Percentiles rank a stretch among this genome's conserved stretches.
phyloP scores from a whole-genome alignment of 2,797 vertebrate genomes.

The Sebastes umbrosus region DNA sequence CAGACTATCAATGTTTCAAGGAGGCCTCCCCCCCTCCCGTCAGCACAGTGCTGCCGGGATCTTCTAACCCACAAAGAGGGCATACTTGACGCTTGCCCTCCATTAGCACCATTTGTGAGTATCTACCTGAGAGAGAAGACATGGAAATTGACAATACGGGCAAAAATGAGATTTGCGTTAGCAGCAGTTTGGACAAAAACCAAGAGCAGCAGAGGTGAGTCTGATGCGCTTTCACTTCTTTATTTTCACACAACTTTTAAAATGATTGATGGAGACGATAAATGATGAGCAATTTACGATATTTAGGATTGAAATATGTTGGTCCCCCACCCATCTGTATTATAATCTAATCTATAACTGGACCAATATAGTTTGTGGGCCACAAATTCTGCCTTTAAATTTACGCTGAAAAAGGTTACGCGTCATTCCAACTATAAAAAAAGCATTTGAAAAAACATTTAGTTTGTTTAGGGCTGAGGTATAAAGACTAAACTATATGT shows the following conservation, averaged over 20 bases:
- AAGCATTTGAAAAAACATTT: not conserved
- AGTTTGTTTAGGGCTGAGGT: not conserved
- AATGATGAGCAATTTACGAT: not conserved
- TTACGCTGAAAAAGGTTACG: not conserved
- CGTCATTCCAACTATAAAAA: too few relatives aligned
- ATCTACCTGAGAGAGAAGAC: slow-evolving; percentile 56
- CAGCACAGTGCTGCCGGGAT: slow-evolving; percentile 26
- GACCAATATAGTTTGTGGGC: not conserved
- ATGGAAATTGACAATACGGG: slow-evolving; percentile 71
- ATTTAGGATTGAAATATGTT: not conserved
- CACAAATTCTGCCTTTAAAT: not conserved
- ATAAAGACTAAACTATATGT: not conserved
- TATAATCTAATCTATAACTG: not conserved
- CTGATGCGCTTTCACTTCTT: slow-evolving; percentile 1
- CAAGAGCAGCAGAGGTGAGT: slow-evolving; percentile 69
- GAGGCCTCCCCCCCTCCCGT: slow-evolving; percentile 39
- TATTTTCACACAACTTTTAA: not conserved
- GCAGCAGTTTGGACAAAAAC: slow-evolving; percentile 59
- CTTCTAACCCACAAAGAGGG: slow-evolving; percentile 41
- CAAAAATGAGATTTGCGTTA: slow-evolving; percentile 71
- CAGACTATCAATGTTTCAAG: slow-evolving; percentile 72
- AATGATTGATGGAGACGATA: not conserved
- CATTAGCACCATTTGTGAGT: slow-evolving; percentile 72
- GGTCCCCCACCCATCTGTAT: not conserved
- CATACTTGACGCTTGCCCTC: slow-evolving; percentile 37